Conservation (phyloP, 2,797 vertebrate genomes). For the Coranthus polyacanthus region DNA sequence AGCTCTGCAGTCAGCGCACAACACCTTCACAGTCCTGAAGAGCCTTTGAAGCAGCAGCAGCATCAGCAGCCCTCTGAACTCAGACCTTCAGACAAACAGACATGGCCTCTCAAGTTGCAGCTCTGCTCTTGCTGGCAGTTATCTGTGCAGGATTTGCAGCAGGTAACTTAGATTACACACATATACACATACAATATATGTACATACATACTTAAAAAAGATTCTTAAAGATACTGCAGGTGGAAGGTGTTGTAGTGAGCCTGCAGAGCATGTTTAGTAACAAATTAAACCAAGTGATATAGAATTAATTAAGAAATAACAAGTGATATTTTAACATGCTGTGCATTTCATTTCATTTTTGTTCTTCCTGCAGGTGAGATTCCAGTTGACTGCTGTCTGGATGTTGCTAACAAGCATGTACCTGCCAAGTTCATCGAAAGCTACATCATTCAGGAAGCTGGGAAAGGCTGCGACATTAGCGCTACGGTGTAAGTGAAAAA, state of each 20-base stretch:
- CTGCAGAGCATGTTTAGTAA: too few species aligned
- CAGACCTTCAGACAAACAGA: slow-evolving; percentile 12
- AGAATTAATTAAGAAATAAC: too few species aligned
- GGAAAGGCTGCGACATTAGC: slow-evolving; percentile 50
- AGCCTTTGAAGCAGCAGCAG: slow-evolving; percentile 23
- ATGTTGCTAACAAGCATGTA: background rate
- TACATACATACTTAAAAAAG: too few species aligned
- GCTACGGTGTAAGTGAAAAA: slow-evolving; percentile 65
- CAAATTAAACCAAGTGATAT: too few species aligned
- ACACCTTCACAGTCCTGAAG: slow-evolving; percentile 28
- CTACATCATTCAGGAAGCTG: slow-evolving; percentile 57
- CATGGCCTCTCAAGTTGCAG: slow-evolving; percentile 61
- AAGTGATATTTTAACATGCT: too few species aligned
- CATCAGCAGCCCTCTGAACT: background rate
- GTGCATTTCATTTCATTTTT: too few species aligned
- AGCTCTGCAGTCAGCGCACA: slow-evolving; percentile 9
- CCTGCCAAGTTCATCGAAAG: background rate
- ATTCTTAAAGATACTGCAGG: too few species aligned
- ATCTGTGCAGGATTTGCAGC: slow-evolving; percentile 45
- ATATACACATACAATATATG: background rate
- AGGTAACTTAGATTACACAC: slow-evolving; percentile 42
- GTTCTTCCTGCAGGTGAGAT: slow-evolving; percentile 57
- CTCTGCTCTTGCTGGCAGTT: slow-evolving; percentile 62
- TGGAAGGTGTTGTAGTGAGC: too few species aligned
- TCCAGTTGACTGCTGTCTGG: slow-evolving; percentile 63